Base-by-base conservation (phyloP, 2,888 invertebrate species). In the Xanthorhoe designata region DNA sequence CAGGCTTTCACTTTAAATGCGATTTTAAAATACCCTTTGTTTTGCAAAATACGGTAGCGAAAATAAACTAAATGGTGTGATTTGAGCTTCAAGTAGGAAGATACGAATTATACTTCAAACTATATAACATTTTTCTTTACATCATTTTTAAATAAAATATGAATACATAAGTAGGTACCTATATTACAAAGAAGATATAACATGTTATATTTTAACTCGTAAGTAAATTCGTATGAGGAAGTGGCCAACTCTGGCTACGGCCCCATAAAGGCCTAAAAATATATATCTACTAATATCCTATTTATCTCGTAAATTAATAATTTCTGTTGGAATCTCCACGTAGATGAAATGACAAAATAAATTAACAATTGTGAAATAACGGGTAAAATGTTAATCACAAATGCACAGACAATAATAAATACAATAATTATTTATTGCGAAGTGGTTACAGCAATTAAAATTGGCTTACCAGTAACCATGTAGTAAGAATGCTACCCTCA, bases 1-100 rank as follows among this genome's bases (percentile, higher is more conserved):
- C 61, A 65, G 60, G 70, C 77, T 80, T 80, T 81, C 81, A 69
- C 64, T 60, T 71, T 55, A 18, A 19, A 60, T 61, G 58, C 58
- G 38, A 47, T 56, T 64, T 38, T 51, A 38, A 8, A 35, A 50
- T 35, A 49, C 38, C 38, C 38, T 42, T 42, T 42, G 38, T 42
- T 13, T 42, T 42, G 10, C 10, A 38, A 38, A 38, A 38, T 38
- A 38, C 35, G 13, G 38, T 42, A 13, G 38, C 38, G n/a, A 7
- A 32, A 32, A 32, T 42, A 42, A 42, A 13, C 13, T 42, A 13
- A 42, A 42, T 13, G 13, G 38, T 42, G 9, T 35, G 2, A 8
- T 35, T 1, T 35, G 2, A 7, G 35, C 35, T 9, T 10, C 35
- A 35, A 35, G 2, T 10, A 35, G 10, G 8, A 2, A 9, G 10